Conservation (phyloP, 2,797 vertebrate genomes). For the Cichlasoma orientale region DNA sequence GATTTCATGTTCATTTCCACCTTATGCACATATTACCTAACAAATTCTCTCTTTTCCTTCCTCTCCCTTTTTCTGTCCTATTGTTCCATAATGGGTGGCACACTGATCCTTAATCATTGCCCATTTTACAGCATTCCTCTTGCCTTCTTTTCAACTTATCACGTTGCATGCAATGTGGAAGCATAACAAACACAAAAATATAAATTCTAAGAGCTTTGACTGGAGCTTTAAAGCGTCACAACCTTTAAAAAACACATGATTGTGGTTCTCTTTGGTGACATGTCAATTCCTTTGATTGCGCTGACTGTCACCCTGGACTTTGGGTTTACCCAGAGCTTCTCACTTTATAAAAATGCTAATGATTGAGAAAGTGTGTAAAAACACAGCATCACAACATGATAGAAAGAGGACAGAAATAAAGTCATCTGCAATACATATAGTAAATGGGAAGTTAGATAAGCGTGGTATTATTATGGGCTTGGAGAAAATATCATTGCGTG, state of each 20-base stretch:
- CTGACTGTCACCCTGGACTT: background rate
- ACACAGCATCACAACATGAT: background rate
- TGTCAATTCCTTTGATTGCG: background rate
- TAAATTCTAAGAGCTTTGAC: background rate
- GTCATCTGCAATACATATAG: background rate
- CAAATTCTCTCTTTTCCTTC: background rate
- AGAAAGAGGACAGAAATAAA: background rate
- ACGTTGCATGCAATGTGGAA: background rate
- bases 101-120: slow-evolving; percentile 1
- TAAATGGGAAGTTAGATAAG: background rate
- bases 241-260: background rate
- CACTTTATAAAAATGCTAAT: background rate
- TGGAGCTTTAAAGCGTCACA: background rate
- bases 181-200: background rate
- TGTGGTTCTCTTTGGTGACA: background rate
- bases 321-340: too few species aligned
- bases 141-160: slow-evolving; percentile 3
- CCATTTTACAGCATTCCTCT: background rate
- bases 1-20: slow-evolving; percentile 13
- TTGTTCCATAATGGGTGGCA: background rate
- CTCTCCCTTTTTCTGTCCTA: background rate
- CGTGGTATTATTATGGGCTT: slow-evolving; percentile 8
- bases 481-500: background rate
- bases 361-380: background rate
- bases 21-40: background rate